Conservation (phyloP, 1,140 invertebrate species). For the Sesamia nonagrioides region DNA sequence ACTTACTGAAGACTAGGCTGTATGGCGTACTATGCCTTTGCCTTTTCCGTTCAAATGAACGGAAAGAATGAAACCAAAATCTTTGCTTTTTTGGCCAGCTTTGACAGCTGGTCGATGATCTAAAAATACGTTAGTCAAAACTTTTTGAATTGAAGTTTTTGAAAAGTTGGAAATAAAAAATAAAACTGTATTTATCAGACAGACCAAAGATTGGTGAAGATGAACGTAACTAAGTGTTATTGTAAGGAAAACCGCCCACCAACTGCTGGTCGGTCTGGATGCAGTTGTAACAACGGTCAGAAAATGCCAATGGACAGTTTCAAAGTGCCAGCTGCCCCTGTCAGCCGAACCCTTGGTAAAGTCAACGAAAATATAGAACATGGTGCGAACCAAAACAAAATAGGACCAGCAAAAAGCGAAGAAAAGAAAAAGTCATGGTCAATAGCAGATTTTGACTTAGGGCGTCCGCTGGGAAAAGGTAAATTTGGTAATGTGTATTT, state of each 20-base stretch:
- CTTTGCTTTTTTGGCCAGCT: too few species aligned
- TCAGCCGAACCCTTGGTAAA: slow-evolving; percentile 65
- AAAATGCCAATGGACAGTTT: too few species aligned
- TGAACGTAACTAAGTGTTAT: slow-evolving; percentile 71
- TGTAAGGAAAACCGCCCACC: slow-evolving; percentile 79
- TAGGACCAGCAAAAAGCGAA: too few species aligned
- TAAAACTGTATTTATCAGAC: not conserved
- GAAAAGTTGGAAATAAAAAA: not conserved
- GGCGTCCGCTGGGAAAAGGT: slow-evolving; percentile 97
- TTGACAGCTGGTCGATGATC: not conserved
- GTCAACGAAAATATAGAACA: slow-evolving; percentile 68
- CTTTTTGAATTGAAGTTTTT: slow-evolving; percentile 53
- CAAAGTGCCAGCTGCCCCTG: slow-evolving; percentile 68
- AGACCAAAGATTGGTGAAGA: slow-evolving; percentile 60
- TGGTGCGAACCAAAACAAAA: slow-evolving; percentile 53
- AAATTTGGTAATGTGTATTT: slow-evolving; percentile 99
- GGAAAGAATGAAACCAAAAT: too few species aligned
- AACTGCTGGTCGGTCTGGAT: slow-evolving; percentile 60
- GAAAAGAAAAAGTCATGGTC: too few species aligned
- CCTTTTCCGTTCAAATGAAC: too few species aligned
- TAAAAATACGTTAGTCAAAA: slow-evolving; percentile 59
- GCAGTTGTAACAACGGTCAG: slow-evolving; percentile 63
- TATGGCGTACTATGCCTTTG: too few species aligned
- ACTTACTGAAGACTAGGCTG: too few species aligned
- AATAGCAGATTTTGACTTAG: slow-evolving; percentile 98